Evolutionary conservation across 2,888 invertebrate species (phyloP).

Genomic region (Cephus pygmeus): DNA sequence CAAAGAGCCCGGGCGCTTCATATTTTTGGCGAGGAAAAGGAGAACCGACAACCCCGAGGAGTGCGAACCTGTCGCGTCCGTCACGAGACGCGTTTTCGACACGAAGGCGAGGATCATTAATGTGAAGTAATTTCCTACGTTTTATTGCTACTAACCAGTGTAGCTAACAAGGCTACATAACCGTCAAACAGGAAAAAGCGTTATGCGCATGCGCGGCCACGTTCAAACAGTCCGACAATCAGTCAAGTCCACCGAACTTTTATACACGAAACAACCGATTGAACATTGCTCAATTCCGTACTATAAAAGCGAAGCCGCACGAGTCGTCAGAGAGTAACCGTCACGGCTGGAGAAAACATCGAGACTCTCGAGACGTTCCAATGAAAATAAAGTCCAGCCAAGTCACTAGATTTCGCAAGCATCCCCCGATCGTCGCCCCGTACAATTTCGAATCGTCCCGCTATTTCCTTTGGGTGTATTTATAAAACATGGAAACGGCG

Average conservation of each 20-base stretch:
- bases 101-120: slow-evolving; percentile 33
- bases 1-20: slow-evolving; percentile 23
- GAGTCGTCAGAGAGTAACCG: neutral
- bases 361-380: neutral
- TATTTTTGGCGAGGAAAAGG: slow-evolving; percentile 37
- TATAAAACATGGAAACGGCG: neutral
- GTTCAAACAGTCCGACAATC: neutral
- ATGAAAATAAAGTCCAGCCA: neutral
- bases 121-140: slow-evolving; percentile 21
- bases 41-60: slow-evolving; percentile 29
- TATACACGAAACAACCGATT: neutral
- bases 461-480: neutral
- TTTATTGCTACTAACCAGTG: neutral
- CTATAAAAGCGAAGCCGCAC: neutral
- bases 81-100: slow-evolving; percentile 31
- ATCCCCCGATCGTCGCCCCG: neutral
- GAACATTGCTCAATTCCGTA: neutral
- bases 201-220: neutral
- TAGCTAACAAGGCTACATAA: neutral
- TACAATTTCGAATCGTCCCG: neutral
- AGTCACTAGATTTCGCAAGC: neutral
- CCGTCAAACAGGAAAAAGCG: neutral
- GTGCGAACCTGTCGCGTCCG: slow-evolving; percentile 44
- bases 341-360: neutral
- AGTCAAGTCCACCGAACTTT: neutral